These are phyloP conservation scores for Dinomys branickii DNA, from an alignment of 2,113 vertebrate species.

Conservation along the genomic window DNA sequence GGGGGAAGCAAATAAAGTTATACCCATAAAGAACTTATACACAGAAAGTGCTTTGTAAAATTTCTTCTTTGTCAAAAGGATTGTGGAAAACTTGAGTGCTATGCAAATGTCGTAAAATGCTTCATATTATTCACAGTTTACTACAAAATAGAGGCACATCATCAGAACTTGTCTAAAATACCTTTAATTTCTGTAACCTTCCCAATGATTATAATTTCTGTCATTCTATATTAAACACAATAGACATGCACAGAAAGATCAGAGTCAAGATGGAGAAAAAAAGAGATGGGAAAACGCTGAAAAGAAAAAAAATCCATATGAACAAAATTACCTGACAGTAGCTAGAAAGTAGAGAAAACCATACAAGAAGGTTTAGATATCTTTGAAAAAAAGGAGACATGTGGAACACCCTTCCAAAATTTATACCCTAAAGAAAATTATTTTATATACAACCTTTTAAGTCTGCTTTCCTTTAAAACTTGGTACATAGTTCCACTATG, in stretches of 20 bases:
- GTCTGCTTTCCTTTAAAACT: background rate
- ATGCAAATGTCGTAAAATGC: background rate
- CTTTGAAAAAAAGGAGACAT: background rate
- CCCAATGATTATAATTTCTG: background rate
- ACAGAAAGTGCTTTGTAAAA: background rate
- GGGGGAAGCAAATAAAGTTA: background rate
- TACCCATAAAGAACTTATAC: background rate
- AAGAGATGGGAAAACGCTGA: background rate
- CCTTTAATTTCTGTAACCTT: constrained; percentile 7
- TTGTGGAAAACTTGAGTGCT: background rate
- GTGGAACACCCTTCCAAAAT: background rate
- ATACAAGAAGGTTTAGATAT: background rate
- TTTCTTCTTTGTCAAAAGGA: background rate
- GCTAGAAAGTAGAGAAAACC: background rate
- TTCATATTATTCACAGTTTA: constrained; percentile 6
- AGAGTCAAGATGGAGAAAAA: background rate
- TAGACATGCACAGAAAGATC: background rate
- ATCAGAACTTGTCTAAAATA: background rate
- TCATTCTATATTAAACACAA: background rate
- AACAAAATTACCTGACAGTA: background rate
- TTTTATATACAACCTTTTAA: background rate
- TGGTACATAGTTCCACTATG: background rate
- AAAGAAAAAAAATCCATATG: background rate
- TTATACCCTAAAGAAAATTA: background rate
- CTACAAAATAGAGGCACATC: background rate